These are phyloP conservation scores for Malurus leucopterus DNA, from an alignment of 2,797 vertebrate genomes.

Conservation along the genomic window DNA sequence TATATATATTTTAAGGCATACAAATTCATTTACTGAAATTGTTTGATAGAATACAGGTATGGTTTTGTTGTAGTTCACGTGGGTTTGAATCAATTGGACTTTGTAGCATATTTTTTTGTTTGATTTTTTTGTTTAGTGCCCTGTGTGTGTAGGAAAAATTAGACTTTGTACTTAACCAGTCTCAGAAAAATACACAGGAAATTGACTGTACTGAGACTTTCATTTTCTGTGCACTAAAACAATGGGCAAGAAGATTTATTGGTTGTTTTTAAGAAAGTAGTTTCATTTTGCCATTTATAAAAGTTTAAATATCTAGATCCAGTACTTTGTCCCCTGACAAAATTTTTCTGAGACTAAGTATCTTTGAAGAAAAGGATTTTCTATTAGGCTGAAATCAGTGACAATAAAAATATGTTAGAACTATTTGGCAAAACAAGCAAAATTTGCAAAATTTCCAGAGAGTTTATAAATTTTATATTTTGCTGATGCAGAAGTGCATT, in stretches of 20 bases:
- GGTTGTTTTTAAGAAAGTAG: neutral
- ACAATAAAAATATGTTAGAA: neutral
- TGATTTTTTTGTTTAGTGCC: neutral
- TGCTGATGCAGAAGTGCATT: neutral
- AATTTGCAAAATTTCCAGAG: neutral
- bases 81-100: neutral
- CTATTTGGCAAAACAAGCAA: neutral
- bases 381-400: neutral
- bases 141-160: neutral
- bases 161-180: neutral
- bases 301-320: neutral
- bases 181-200: neutral
- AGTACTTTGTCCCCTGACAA: neutral
- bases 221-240: neutral
- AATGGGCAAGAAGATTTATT: neutral
- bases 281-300: neutral
- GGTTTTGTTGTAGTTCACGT: neutral
- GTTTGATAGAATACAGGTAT: neutral
- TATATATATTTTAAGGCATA: neutral
- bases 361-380: neutral
- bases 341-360: neutral
- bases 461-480: neutral
- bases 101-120: neutral
- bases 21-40: neutral
- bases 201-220: neutral